Conservation (phyloP, 2,113 vertebrate species). For the Uropsilus gracilis region DNA sequence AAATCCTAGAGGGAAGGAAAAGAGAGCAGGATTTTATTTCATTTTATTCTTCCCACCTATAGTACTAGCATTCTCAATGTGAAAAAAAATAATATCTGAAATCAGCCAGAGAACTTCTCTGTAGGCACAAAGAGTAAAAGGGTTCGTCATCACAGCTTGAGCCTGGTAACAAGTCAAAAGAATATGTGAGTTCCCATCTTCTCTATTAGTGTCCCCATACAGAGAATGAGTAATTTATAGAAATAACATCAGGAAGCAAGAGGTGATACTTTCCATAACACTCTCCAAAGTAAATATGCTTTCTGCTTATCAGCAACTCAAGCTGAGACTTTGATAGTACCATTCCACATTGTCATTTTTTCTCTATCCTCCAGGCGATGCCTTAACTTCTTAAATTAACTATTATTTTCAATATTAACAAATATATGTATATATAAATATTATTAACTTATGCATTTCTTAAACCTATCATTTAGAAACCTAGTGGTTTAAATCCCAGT, state of each 20-base stretch:
- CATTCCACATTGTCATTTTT: neutral
- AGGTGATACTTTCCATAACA: neutral
- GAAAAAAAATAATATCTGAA: constrained; percentile 55
- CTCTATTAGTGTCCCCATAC: neutral
- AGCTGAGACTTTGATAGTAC: neutral
- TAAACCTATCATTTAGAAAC: neutral
- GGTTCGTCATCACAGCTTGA: constrained; percentile 52
- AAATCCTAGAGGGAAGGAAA: constrained; percentile 14
- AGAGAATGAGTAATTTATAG: constrained; percentile 34
- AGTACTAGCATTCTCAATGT: constrained; percentile 51
- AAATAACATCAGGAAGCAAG: constrained; percentile 17
- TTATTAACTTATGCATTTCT: neutral
- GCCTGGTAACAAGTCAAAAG: constrained; percentile 47
- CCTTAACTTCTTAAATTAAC: neutral
- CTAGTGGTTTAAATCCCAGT: too few relatives aligned
- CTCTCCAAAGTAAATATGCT: constrained; percentile 41
- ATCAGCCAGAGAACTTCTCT: constrained; percentile 53
- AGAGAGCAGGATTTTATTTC: constrained; percentile 35
- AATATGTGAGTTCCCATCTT: neutral
- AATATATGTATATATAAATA: neutral
- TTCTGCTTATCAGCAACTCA: constrained; percentile 29
- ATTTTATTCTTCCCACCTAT: constrained; percentile 24
- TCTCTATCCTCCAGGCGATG: neutral
- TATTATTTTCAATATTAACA: neutral
- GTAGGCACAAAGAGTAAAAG: neutral